Percentiles rank a stretch among this genome's conserved stretches.
Conservation (phyloP, 1,140 invertebrate species). For the Tenebrio molitor region DNA sequence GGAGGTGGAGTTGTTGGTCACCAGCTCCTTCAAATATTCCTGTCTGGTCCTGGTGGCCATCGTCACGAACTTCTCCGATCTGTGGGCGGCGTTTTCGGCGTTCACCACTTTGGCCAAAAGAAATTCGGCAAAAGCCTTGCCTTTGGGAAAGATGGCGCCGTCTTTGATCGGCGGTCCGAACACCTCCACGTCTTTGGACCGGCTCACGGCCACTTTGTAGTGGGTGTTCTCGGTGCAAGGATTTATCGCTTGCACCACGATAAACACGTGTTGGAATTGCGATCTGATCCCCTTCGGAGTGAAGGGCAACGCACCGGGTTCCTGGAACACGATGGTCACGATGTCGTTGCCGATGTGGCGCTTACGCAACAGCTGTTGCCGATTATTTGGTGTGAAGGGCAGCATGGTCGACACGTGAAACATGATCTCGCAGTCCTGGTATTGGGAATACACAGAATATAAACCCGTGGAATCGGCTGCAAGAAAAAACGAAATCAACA, state of each 20-base stretch:
- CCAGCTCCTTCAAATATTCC: conserved; percentile 94
- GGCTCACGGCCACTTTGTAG: conserved; percentile 91
- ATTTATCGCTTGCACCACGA: conserved; percentile 90
- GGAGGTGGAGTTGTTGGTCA: conserved; percentile 86
- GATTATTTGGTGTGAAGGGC: conserved; percentile 92
- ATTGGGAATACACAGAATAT: conserved; percentile 87
- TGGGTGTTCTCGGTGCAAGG: conserved; percentile 92
- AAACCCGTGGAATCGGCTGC: conserved; percentile 88
- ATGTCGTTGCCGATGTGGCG: conserved; percentile 96
- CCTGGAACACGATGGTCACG: conserved; percentile 97
- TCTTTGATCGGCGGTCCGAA: conserved; percentile 95
- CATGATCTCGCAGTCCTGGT: conserved; percentile 91
- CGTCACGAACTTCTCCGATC: conserved; percentile 96
- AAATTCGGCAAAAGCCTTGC: conserved; percentile 93
- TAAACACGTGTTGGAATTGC: conserved; percentile 98
- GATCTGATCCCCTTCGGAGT: conserved; percentile 94
- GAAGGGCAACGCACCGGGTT: conserved; percentile 93
- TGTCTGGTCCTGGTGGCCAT: conserved; percentile 97
- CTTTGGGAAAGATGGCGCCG: conserved; percentile 87
- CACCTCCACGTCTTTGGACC: conserved; percentile 95
- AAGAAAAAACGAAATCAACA: conserved; percentile 46
- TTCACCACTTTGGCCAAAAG: conserved; percentile 97
- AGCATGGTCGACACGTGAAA: conserved; percentile 96
- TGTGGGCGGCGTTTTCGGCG: conserved; percentile 96
- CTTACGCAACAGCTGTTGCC: conserved; percentile 92